Percentiles rank a stretch among this genome's conserved stretches.
Conservation (phyloP, 2,113 vertebrate species). For the Hiodon alosoides region DNA sequence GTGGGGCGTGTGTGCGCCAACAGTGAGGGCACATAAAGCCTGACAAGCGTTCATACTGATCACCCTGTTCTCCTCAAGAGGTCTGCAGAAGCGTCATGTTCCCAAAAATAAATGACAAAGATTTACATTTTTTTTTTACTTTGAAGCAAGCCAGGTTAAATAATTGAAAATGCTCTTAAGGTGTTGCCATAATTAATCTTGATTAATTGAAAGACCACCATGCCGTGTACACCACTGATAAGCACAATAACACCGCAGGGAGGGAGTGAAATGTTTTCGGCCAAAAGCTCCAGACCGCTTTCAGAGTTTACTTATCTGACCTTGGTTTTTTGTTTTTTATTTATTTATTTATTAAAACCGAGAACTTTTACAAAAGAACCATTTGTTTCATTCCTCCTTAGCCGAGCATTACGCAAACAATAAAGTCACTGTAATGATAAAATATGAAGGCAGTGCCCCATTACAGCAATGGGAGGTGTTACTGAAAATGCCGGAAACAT, state of each 20-base stretch:
- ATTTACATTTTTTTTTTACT: background rate
- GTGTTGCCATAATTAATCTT: background rate
- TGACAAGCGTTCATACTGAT: background rate
- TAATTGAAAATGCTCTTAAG: background rate
- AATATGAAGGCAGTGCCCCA: background rate
- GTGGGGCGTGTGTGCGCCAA: too few species aligned
- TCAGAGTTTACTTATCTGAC: background rate
- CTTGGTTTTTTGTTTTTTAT: background rate
- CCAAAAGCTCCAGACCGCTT: background rate
- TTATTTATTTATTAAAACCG: background rate
- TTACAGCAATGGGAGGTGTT: background rate
- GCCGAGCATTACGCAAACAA: background rate
- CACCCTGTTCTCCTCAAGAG: background rate
- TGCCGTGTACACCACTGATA: background rate
- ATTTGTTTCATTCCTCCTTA: background rate
- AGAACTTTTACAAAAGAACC: background rate
- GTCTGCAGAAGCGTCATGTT: background rate
- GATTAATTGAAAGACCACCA: background rate
- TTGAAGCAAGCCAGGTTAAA: background rate
- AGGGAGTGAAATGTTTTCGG: background rate
- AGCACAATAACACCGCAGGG: background rate
- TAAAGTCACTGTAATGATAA: background rate
- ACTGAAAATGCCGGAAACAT: background rate
- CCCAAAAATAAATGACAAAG: background rate
- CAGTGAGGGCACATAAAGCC: background rate